Evolutionary conservation across 2,888 invertebrate species (phyloP).

Genomic region (Leptinotarsa rubiginosa): DNA sequence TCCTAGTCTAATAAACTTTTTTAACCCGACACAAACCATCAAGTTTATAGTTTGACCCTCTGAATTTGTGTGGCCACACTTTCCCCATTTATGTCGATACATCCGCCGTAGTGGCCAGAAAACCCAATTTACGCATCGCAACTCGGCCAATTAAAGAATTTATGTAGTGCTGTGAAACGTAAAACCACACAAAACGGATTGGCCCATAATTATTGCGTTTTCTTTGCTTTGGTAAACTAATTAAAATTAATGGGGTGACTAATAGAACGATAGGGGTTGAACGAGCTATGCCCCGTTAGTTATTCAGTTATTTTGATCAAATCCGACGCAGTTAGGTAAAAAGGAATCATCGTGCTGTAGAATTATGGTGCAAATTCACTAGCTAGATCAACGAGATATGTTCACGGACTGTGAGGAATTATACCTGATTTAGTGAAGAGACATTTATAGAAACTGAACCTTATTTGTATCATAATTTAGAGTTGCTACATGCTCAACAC

Average conservation of each 20-base stretch:
- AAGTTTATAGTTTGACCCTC: slow-evolving; percentile 1
- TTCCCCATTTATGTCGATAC: slow-evolving; percentile 44
- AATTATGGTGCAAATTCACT: neutral
- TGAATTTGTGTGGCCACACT: slow-evolving; percentile 25
- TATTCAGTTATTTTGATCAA: slow-evolving; percentile 34
- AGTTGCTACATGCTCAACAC: too few species aligned
- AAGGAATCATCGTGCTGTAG: neutral
- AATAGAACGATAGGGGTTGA: slow-evolving; percentile 25
- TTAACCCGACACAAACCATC: neutral
- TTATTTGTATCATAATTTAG: too few species aligned
- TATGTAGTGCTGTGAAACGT: slow-evolving; percentile 36
- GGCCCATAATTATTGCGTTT: slow-evolving; percentile 21
- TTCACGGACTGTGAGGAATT: neutral
- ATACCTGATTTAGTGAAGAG: neutral
- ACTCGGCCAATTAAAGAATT: slow-evolving; percentile 48
- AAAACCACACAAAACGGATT: slow-evolving; percentile 21
- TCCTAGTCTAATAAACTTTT: neutral
- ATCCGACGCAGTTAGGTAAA: slow-evolving; percentile 14
- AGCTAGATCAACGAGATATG: neutral
- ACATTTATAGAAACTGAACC: neutral
- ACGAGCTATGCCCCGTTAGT: slow-evolving; percentile 26
- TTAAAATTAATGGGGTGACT: slow-evolving; percentile 35
- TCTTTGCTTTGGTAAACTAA: slow-evolving; percentile 31
- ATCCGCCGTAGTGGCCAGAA: slow-evolving; percentile 44
- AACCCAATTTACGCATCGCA: slow-evolving; percentile 50